Base-by-base conservation (phyloP, 1,140 invertebrate genomes). In the Holcopasites calliopsidis region DNA sequence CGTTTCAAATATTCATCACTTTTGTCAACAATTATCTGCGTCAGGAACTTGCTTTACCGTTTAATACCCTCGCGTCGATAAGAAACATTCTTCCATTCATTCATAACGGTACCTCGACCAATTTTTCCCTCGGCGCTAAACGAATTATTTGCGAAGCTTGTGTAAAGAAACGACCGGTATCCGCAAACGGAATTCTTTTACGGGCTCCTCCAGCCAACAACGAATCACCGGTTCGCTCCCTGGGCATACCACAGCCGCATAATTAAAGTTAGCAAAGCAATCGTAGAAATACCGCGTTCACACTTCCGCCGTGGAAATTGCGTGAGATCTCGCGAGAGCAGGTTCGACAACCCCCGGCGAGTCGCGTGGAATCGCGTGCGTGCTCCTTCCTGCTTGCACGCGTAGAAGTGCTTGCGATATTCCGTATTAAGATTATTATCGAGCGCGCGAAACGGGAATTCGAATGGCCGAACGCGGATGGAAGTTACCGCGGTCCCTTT, bases 401-500 rank as follows among this genome's bases (percentile, higher is more conserved):
- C 54, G 40, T 42, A 13, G 18, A 8, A 10, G 35, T 10, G 13
- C 38, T 40, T 16, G 7, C 58, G 13, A 38, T 65, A 33, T 54
- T 52, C 49, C 58, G 66, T 62, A 33, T 62, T 42, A 57, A 76
- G 73, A 80, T 82, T 72, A 82, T 72, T 80, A 82, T 80, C 79
- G 55, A 58, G 72, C 42, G 44, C 44, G 55, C 23, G 77, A 82
- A 76, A 76, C 77, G 72, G 38, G 44, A 35, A 71, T 79, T 79
- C 54, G 80, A 77, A 77, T 80, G 61, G 61, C 79, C 78, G 44
- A 68, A 79, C 44, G 40, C 40, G 42, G 65, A 75, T 55, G 61
- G 76, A 71, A 26, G 58, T 76, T 81, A 69, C 49, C 60, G 28
- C 54, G 54, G 79, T 69, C 69, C 62, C 42, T 57, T 61, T 55